These are phyloP conservation scores for Anorthoa munda DNA, from an alignment of 2,888 invertebrate species.

Conservation along the genomic window DNA sequence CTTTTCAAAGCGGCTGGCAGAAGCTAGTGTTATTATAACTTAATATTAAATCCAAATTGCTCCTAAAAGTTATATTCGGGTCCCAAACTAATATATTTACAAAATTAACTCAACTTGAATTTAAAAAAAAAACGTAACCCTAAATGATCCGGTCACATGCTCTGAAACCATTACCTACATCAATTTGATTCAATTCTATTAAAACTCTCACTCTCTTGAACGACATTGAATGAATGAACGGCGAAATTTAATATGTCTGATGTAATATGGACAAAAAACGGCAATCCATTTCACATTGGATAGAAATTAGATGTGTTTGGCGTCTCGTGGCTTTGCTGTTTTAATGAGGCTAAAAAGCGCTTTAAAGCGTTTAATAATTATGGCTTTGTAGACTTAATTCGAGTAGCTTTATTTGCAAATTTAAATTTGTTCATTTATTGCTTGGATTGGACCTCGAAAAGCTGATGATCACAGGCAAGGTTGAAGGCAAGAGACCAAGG, in stretches of 20 bases:
- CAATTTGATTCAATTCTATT: constrained; percentile 63
- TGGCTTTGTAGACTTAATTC: constrained; percentile 16
- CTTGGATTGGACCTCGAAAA: too few relatives aligned
- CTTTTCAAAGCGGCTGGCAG: too few relatives aligned
- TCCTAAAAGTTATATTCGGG: neutral
- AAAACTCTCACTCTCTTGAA: constrained; percentile 64
- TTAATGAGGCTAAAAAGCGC: constrained; percentile 28
- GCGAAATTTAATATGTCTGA: constrained; percentile 68
- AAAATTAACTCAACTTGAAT: constrained; percentile 2
- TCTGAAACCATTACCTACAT: constrained; percentile 55
- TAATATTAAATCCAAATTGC: neutral
- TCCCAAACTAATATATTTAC: neutral
- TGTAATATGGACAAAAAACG: constrained; percentile 57
- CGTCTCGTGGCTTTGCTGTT: constrained; percentile 10
- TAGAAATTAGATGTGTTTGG: constrained; percentile 51
- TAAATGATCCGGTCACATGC: constrained; percentile 61
- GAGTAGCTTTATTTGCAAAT: constrained; percentile 1
- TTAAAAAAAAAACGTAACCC: constrained; percentile 17
- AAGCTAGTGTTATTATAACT: too few relatives aligned
- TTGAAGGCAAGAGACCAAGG: too few relatives aligned
- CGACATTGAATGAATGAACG: constrained; percentile 58
- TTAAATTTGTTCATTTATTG: neutral
- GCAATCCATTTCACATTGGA: constrained; percentile 61
- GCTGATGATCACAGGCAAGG: too few relatives aligned
- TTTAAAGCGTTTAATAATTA: constrained; percentile 37